These are phyloP conservation scores for Zele albiditarsus DNA, from an alignment of 2,888 invertebrate genomes.

Conservation along the genomic window DNA sequence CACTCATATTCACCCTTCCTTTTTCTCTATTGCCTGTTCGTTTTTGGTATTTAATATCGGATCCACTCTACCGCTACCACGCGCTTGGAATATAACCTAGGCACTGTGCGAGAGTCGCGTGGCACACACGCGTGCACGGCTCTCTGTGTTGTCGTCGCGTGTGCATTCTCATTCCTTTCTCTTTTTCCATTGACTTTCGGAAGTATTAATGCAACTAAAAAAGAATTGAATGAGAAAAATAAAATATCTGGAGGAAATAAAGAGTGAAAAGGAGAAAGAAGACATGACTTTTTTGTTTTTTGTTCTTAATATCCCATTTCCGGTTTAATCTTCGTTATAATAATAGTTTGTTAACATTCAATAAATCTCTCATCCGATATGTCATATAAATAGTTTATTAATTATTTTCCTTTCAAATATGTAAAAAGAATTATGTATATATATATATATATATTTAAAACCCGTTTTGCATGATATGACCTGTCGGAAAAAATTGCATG, in stretches of 20 bases:
- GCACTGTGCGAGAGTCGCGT: constrained; percentile 55
- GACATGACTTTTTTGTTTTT: background rate
- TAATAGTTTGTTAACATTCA: background rate
- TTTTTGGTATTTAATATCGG: no score
- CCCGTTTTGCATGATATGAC: background rate
- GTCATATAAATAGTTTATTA: constrained; percentile 41
- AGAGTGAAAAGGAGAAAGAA: background rate
- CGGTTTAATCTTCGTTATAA: background rate
- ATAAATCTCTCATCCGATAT: no score
- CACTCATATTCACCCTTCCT: no score
- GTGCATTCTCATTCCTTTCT: constrained; percentile 53
- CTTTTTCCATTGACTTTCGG: background rate
- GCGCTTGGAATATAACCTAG: background rate
- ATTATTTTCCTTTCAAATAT: constrained; percentile 29
- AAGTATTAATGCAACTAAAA: background rate
- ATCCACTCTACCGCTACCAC: background rate
- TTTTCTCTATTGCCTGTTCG: no score
- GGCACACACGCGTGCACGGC: constrained; percentile 59
- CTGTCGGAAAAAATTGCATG: constrained; percentile 19
- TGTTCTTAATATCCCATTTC: background rate
- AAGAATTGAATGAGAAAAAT: background rate
- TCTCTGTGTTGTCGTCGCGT: constrained; percentile 54
- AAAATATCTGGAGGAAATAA: background rate
- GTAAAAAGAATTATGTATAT: background rate
- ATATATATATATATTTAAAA: no score